phyloP scores from a whole-genome alignment of 2,113 vertebrate genomes.

The Eupsittula cactorum region DNA sequence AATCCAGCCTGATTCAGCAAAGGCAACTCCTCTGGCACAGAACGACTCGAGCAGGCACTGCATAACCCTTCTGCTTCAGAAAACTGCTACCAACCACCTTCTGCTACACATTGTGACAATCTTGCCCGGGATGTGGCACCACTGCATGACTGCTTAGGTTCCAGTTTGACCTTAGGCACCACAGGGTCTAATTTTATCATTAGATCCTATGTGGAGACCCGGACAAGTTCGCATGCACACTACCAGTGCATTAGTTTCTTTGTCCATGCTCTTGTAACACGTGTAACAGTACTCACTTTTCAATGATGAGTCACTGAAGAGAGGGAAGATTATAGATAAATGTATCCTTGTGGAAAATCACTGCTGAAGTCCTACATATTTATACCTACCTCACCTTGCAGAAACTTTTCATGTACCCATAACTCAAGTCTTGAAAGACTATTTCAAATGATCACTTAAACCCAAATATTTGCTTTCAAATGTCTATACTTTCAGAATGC shows the following conservation, averaged over 20 bases:
- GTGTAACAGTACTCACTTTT: background rate
- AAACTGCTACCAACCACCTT: background rate
- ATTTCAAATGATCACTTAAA: background rate
- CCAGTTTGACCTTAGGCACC: background rate
- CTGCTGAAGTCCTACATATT: background rate
- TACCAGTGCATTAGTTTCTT: background rate
- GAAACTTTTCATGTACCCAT: background rate
- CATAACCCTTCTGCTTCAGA: background rate
- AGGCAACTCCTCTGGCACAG: background rate
- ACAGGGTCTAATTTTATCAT: background rate
- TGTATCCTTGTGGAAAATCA: background rate
- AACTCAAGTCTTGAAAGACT: background rate
- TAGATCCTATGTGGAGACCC: fast-evolving
- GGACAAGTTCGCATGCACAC: fast-evolving
- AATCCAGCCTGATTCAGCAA: background rate
- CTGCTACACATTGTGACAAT: background rate
- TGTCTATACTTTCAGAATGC: background rate
- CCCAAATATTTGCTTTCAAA: background rate
- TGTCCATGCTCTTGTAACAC: background rate
- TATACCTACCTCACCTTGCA: background rate
- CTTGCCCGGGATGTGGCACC: background rate
- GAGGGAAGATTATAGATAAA: background rate
- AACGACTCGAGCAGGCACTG: background rate
- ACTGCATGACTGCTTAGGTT: background rate
- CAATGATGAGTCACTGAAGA: background rate